Base-by-base conservation (phyloP, 2,797 vertebrate species). In the Spatula clypeata region DNA sequence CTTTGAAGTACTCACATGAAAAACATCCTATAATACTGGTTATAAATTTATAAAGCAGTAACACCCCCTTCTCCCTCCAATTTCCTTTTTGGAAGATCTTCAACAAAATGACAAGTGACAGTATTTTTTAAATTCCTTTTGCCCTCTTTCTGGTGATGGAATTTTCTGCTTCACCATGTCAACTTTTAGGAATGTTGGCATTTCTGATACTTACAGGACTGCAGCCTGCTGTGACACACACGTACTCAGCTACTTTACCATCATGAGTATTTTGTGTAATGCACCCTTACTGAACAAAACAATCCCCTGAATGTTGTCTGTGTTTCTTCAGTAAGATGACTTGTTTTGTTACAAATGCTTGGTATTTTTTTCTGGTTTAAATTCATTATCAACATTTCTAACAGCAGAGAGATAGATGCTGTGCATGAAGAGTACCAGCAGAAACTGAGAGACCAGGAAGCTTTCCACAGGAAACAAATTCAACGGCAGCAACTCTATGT, bases 401-500 rank as follows among this genome's bases (percentile, higher is more conserved):
- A 97, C 86, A 97, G 96, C 94, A 98, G 95, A 75, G 97, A 93
- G 83, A 96, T 96, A 93, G 96, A 91, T 88, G 96, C 96, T 53
- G 95, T 94, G 55, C 88, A 64, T 91, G 95, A 97, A 32, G 75
- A 98, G 47, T 93, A 95, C 57, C 92, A 93, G 86, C 93, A 87
- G 94, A 96, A 97, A 82, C 96, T 93, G 88, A 95, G 72, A 62
- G 89, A 79, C 89, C 98, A 97, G 95, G 98, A 96, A 70, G 95
- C 23, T 31, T 97, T 91, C 96, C 98, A 94, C 51, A 98, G 98
- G 88, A 98, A 97, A 93, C 98, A 97, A 38, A 94, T 99, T 90
- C 98, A 98, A 71, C 98, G 96, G 85, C 99, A 99, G 97, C 98
- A 98, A 96, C 93, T 94, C 51, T 99, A 97, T 6, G 97, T 99